Conservation (phyloP, 2,113 vertebrate genomes). For the Malurus elegans region DNA sequence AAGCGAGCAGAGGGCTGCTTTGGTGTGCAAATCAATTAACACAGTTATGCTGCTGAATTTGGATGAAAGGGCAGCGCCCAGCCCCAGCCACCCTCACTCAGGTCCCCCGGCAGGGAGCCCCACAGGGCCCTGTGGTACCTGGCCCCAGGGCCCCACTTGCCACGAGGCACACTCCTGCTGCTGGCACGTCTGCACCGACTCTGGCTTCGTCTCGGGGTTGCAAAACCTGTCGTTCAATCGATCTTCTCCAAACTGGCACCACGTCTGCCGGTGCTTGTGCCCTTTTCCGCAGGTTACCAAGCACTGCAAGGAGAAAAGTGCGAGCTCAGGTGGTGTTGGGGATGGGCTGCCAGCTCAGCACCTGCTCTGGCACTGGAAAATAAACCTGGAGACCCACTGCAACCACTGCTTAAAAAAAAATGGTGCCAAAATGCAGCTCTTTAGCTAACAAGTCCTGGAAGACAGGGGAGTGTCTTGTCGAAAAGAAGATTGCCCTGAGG, state of each 20-base stretch:
- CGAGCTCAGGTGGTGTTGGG: background rate
- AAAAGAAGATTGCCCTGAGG: background rate
- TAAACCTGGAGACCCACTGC: background rate
- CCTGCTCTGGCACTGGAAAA: background rate
- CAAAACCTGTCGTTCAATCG: slow-evolving; percentile 86
- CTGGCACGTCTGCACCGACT: slow-evolving; percentile 86
- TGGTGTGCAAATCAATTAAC: background rate
- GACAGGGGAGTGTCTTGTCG: background rate
- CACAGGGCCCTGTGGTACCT: slow-evolving; percentile 76
- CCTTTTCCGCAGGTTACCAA: slow-evolving; percentile 96
- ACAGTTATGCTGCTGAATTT: background rate
- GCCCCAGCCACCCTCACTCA: background rate
- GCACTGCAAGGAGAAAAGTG: slow-evolving; percentile 75
- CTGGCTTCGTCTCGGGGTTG: slow-evolving; percentile 81
- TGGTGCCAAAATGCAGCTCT: background rate
- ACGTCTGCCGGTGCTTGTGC: slow-evolving; percentile 91
- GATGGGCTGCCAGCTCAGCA: background rate
- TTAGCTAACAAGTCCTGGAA: background rate
- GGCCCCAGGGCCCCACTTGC: slow-evolving; percentile 97
- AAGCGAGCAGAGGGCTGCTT: background rate
- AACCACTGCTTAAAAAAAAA: background rate
- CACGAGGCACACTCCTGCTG: slow-evolving; percentile 96
- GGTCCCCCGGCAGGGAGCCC: background rate
- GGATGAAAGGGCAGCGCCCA: background rate
- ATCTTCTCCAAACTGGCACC: slow-evolving; percentile 96